Conservation (phyloP, 2,888 invertebrate genomes). For the Alloplasta piceator region DNA sequence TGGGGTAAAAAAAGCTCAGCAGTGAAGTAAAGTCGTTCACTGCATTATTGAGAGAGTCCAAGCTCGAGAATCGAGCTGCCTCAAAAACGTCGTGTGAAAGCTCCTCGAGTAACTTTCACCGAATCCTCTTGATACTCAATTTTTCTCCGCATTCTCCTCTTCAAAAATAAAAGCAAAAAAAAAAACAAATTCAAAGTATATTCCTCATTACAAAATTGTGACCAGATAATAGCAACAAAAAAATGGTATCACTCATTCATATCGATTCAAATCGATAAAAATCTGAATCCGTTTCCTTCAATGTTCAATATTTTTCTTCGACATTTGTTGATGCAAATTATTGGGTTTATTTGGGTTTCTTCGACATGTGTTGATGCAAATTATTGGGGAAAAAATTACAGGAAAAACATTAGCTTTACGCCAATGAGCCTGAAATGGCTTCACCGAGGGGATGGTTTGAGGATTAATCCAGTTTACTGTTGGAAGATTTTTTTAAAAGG, state of each 20-base stretch:
- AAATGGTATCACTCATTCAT: too few relatives aligned
- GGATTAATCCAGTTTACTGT: constrained; percentile 83
- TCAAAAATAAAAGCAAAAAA: background rate
- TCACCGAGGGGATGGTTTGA: constrained; percentile 76
- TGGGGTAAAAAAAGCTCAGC: constrained; percentile 19
- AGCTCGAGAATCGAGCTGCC: constrained; percentile 12
- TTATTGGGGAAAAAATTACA: constrained; percentile 24
- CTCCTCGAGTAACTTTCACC: too few relatives aligned
- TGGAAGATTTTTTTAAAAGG: constrained; percentile 78
- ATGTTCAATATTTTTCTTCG: background rate
- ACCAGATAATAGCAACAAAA: background rate
- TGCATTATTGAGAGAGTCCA: constrained; percentile 66
- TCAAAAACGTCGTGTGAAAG: too few relatives aligned
- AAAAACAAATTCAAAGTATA: background rate
- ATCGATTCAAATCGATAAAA: background rate
- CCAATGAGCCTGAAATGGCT: constrained; percentile 81
- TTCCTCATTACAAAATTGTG: background rate
- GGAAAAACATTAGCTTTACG: constrained; percentile 72
- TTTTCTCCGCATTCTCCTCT: background rate
- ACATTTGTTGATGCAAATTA: too few relatives aligned
- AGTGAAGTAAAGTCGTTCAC: constrained; percentile 25
- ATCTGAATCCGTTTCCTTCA: background rate
- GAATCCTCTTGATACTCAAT: too few relatives aligned
- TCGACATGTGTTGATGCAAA: constrained; percentile 18
- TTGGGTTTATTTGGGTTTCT: too few relatives aligned